Percentiles rank a stretch among this genome's conserved stretches.
Conservation (phyloP, 2,888 invertebrate genomes). For the Tetragonisca angustula region DNA sequence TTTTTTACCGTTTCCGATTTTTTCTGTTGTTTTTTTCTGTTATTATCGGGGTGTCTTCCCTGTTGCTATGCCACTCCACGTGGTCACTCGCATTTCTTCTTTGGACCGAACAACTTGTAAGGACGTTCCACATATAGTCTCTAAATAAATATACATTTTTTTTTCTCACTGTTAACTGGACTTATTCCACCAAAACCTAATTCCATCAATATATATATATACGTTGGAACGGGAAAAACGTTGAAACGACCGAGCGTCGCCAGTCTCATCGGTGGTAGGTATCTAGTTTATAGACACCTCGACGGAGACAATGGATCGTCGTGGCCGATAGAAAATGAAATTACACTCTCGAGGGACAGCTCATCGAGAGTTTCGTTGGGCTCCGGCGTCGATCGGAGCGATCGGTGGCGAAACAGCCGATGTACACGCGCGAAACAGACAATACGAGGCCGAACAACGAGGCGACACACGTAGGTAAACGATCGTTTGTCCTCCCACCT, state of each 20-base stretch:
- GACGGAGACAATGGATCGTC: constrained; percentile 43
- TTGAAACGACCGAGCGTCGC: constrained; percentile 23
- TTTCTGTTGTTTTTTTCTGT: no score
- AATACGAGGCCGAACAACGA: constrained; percentile 42
- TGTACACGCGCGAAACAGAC: constrained; percentile 41
- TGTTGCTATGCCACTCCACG: no score
- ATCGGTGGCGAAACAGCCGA: constrained; percentile 61
- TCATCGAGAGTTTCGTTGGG: constrained; percentile 22
- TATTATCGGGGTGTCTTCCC: no score
- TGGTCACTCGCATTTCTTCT: no score
- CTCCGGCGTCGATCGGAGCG: constrained; percentile 20
- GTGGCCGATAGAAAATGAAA: constrained; percentile 54
- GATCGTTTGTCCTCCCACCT: constrained; percentile 82
- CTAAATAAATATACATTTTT: no score
- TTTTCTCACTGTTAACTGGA: no score
- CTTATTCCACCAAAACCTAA: no score
- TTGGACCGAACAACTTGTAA: no score
- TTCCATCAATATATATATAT: no score
- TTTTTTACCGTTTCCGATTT: no score
- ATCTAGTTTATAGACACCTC: constrained; percentile 31
- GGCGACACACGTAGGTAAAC: constrained; percentile 78
- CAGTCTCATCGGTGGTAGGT: not conserved
- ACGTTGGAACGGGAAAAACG: not conserved
- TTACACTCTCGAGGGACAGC: constrained; percentile 41
- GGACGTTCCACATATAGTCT: no score